phyloP scores from a whole-genome alignment of 2,888 invertebrate species.

The Piscicola geometra region DNA sequence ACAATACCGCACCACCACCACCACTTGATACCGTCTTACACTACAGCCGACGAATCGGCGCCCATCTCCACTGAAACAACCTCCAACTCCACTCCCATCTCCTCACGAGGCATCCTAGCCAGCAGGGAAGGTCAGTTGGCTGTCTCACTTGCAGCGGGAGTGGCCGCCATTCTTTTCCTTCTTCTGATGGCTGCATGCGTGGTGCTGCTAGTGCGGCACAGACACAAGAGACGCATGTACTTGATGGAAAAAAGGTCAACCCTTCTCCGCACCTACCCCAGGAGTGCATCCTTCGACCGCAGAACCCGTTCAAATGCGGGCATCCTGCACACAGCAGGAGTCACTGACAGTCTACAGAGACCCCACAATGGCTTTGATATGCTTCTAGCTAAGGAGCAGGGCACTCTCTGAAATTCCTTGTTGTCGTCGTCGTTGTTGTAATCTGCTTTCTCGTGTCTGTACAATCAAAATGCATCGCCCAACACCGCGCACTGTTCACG shows the following conservation, averaged over 20 bases:
- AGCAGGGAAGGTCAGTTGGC: constrained; percentile 5
- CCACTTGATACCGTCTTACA: too few species aligned
- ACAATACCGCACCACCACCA: too few species aligned
- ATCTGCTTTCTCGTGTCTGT: background rate
- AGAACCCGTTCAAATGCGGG: constrained; percentile 20
- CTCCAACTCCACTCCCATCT: background rate
- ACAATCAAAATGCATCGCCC: background rate
- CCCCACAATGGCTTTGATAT: constrained; percentile 26
- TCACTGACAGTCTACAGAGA: constrained; percentile 11
- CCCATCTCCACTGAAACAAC: background rate
- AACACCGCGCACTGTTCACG: too few species aligned
- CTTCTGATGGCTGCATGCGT: background rate
- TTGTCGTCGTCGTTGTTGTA: too few species aligned
- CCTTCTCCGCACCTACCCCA: constrained; percentile 8
- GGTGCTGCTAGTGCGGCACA: background rate
- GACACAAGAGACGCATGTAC: constrained; percentile 4
- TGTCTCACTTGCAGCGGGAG: background rate
- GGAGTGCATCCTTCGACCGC: constrained; percentile 6
- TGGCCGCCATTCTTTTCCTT: background rate
- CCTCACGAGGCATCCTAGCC: background rate
- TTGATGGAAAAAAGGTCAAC: constrained; percentile 20
- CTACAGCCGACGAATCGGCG: background rate
- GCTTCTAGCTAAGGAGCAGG: constrained; percentile 13
- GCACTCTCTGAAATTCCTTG: constrained; percentile 2
- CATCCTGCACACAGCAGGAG: background rate